phyloP scores from a whole-genome alignment of 2,888 invertebrate species.

The Diogma glabrata region DNA sequence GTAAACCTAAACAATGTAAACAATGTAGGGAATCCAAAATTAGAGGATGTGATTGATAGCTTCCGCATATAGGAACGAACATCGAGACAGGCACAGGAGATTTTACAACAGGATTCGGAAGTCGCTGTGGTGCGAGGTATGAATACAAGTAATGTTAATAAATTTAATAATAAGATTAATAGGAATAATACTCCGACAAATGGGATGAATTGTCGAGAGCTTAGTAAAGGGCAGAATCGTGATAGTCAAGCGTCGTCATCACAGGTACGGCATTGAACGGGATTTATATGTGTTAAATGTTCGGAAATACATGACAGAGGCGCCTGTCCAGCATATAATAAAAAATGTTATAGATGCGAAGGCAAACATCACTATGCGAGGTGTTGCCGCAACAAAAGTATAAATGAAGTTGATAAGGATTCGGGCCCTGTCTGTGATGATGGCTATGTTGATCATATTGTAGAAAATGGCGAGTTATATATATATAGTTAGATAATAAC shows the following conservation, averaged over 20 bases:
- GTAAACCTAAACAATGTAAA: too few species aligned
- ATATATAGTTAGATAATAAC: neutral
- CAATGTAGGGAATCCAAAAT: neutral
- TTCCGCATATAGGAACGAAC: too few species aligned
- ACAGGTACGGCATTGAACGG: neutral
- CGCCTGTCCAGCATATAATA: neutral
- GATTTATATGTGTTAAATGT: neutral
- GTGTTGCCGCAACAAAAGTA: neutral
- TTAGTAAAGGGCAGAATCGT: neutral
- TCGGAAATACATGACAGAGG: neutral
- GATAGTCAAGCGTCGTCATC: neutral
- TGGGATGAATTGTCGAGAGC: neutral
- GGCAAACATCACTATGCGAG: neutral
- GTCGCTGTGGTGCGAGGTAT: too few species aligned
- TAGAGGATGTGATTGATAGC: neutral
- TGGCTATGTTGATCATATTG: too few species aligned
- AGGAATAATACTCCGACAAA: neutral
- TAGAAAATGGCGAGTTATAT: too few species aligned
- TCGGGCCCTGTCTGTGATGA: too few species aligned
- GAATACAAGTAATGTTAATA: neutral
- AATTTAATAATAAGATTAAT: neutral
- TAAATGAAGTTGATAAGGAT: neutral
- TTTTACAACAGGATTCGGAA: too few species aligned
- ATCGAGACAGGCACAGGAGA: too few species aligned
- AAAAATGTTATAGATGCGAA: neutral